Evolutionary conservation across 2,888 invertebrate genomes (phyloP), one percentile per base, ranked within the genome.

Genomic region (Lithophane leautieri): DNA sequence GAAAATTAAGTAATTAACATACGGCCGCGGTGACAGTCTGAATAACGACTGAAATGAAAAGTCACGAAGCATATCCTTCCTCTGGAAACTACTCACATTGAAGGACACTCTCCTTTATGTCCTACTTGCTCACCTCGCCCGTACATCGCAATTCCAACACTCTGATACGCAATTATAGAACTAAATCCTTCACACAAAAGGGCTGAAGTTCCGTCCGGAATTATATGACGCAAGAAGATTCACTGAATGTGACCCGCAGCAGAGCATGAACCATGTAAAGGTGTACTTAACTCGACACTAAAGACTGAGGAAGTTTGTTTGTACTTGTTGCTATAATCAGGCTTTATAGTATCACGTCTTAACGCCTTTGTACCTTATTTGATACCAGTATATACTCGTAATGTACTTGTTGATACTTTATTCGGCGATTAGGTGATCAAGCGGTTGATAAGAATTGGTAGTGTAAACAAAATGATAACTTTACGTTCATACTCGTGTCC

Each of bases 101-200:
- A 96, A 96, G 96, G 96, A 96, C 95, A 90, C 93, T 92, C 92
- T 93, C 92, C 93, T 94, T 94, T 95, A 92, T 95, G 91, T 91
- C 88, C 91, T 90, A 94, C 90, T 94, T 94, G 95, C 90, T 95
- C 94, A 95, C 95, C 95, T 96, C 93, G 94, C 88, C 79, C 73
- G 76, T 80, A 83, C 82, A 79, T 79, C 84, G 77, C 70, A 70
- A 65, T 70, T 82, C 65, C 69, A 62, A 50, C 67, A 71, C 44
- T 4, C 34, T 77, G 76, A 69, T 69, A 86, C 52, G 70, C 88
- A 12, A 89, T 78, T 87, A 78, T 87, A n/a, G 66, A 73, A 79
- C 76, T 81, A 81, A 88, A 78, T 12, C n/a, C 44, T 54, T 71
- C 56, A 71, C 47, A 47, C 25, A 88, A 91, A 94, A 87, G 88